Evolutionary conservation across 1,140 invertebrate species (phyloP).

Genomic region (Psix sp.): DNA sequence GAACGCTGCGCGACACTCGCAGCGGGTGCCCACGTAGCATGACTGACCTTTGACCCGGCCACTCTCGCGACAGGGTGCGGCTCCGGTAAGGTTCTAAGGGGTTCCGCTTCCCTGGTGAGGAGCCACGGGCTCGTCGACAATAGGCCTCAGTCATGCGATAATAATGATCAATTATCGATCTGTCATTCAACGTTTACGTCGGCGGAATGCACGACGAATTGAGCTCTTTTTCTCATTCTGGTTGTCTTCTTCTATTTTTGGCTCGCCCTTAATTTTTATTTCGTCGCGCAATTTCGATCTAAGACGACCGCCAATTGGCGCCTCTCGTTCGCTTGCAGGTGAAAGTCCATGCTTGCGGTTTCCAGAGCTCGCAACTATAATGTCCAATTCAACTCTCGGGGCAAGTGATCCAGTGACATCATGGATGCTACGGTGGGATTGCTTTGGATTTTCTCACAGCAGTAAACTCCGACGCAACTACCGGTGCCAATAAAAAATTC

Average conservation of each 20-base stretch:
- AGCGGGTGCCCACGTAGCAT: constrained; percentile 69
- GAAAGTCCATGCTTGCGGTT: too few relatives aligned
- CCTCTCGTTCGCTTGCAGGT: too few relatives aligned
- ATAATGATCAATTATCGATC: constrained; percentile 78
- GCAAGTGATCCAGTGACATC: too few relatives aligned
- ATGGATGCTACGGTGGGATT: too few relatives aligned
- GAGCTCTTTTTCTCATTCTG: constrained; percentile 58
- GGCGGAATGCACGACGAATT: constrained; percentile 74
- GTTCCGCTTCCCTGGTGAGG: constrained; percentile 60
- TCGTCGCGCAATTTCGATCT: too few relatives aligned
- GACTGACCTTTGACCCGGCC: constrained; percentile 67
- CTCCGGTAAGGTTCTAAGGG: constrained; percentile 65
- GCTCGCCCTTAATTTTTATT: too few relatives aligned
- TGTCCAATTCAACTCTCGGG: too few relatives aligned
- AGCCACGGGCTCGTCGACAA: constrained; percentile 65
- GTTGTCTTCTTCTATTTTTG: constrained; percentile 25
- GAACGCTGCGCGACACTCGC: constrained; percentile 72
- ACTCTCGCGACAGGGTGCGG: constrained; percentile 70
- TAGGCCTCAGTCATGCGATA: constrained; percentile 71
- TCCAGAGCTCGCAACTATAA: too few relatives aligned
- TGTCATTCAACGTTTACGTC: constrained; percentile 73
- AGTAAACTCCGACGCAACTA: constrained; percentile 65
- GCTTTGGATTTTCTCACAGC: constrained; percentile 71
- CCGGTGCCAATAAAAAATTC: constrained; percentile 60
- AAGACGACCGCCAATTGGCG: too few relatives aligned